Evolutionary conservation across 2,113 vertebrate genomes (phyloP), one percentile per base, ranked within the genome.

Genomic region (Deroptyus accipitrinus): DNA sequence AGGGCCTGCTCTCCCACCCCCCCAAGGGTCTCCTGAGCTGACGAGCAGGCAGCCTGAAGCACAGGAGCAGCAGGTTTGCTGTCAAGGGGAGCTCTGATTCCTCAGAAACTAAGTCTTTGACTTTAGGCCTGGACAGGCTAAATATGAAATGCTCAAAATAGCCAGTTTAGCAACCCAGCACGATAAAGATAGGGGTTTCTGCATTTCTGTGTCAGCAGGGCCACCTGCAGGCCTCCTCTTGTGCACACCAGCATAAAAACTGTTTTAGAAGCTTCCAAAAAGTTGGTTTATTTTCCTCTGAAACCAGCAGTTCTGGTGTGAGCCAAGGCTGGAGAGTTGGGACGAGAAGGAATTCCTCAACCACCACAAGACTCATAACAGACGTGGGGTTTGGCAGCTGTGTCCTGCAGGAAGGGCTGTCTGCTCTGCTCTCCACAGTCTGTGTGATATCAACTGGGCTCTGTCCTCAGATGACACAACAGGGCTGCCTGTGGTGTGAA

Each of bases 141-240:
- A 44, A 76, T 69, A 14, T 9, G 49, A 86, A 69, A 73, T 83
- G 42, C 20, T 42, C 33, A 28, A 73, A 89, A 87, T 27, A 89
- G 44, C 31, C 1, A 3, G n/a, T 39, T 55, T 70, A 48, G 49
- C 30, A 66, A 25, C 8, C 18, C 27, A 35, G 37, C n/a, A 24
- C 3, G 1, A 59, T 22, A 23, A 79, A 63, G 64, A 31, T 1
- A 8, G 1, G 48, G 14, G 42, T 33, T 48, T 25, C 30, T 2
- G 11, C 33, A 92, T 95, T 87, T 90, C 16, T 30, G 78, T 79
- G 59, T 69, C 67, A 80, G 63, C 78, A 96, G 87, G 93, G 94
- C 91, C 95, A 95, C 82, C 94, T 97, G 84, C 84, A 94, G 89
- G 91, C 37, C 62, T 84, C 66, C 51, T 42, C 55, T 62, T 54